These are phyloP conservation scores for Campoletis sonorensis DNA, from an alignment of 1,140 invertebrate species.

Conservation along the genomic window DNA sequence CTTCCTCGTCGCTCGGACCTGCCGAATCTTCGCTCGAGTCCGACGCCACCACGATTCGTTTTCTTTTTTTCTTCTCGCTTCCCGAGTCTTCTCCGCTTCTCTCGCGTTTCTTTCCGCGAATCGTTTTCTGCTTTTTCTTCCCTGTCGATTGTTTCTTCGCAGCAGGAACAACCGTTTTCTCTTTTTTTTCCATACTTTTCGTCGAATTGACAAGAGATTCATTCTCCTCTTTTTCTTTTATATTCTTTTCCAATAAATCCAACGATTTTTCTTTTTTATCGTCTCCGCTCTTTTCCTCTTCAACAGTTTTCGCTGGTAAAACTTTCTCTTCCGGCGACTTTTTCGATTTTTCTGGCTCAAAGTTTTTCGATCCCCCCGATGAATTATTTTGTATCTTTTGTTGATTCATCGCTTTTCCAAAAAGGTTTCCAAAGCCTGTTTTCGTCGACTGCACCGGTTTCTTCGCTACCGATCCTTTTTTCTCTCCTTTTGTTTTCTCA, in stretches of 20 bases:
- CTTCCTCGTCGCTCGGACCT: constrained; percentile 59
- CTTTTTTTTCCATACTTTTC: constrained; percentile 41
- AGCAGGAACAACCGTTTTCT: neutral
- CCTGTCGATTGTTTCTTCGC: constrained; percentile 14
- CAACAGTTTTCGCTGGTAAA: neutral
- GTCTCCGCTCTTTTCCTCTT: constrained; percentile 17
- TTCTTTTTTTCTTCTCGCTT: constrained; percentile 62
- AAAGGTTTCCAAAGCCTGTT: constrained; percentile 66
- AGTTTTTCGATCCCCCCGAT: neutral
- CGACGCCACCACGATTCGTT: constrained; percentile 62
- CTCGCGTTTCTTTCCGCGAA: constrained; percentile 62
- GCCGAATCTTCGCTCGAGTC: constrained; percentile 64
- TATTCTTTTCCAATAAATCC: neutral
- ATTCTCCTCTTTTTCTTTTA: neutral
- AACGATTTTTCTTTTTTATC: constrained; percentile 6
- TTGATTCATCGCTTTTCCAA: constrained; percentile 58
- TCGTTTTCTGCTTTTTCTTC: constrained; percentile 49
- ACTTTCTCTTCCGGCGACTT: constrained; percentile 33
- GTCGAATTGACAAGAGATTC: neutral
- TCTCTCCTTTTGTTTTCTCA: constrained; percentile 39
- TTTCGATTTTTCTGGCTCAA: neutral
- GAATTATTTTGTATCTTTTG: constrained; percentile 14
- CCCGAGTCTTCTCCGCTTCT: constrained; percentile 57
- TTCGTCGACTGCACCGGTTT: constrained; percentile 61
- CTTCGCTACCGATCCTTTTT: constrained; percentile 52